Evolutionary conservation across 2,888 invertebrate genomes (phyloP), one percentile per base, ranked within the genome.

Genomic region (Parthenolecanium corni): DNA sequence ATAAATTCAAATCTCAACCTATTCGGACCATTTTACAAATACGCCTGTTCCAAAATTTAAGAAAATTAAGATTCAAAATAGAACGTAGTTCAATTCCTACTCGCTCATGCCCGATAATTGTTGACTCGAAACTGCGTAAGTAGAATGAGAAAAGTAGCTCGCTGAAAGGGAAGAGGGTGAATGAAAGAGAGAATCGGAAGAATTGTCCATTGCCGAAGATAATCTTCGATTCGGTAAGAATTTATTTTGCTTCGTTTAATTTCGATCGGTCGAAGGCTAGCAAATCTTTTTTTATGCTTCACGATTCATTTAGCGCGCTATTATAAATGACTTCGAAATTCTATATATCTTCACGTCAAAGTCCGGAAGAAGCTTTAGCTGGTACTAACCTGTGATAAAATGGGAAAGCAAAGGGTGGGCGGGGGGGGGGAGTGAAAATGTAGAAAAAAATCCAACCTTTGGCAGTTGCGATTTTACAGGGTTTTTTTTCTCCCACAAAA

Each of bases 221-320:
- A 44, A 23, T 56, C 42, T 56, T 56, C 44, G 56, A 56, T 44
- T 56, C 31, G 25, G 20, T 36, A 36, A 36, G 36, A 44, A 58
- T 58, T 58, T 58, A 47, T 49, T 58, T 58, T 58, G 58, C 49
- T 58, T 58, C 58, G 58, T 58, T 58, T 58, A 58, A 49, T 58
- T 58, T 58, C 58, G 47, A 58, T 58, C 58, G 49, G 36, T 47
- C 18, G 18, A 16, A 18, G 49, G 25, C 57, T 44, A 42, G 46
- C 44, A 46, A 49, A 58, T 58, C 58, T 58, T 25, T 57, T 57
- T 42, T 58, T 36, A 58, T 58, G 58, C 49, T 58, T 58, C 36
- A 36, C 58, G 58, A 47, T 49, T 58, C 58, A 58, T 58, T 58
- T 58, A 58, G 21, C 58, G 47, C 47, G 36, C 31, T 57, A 57